These are phyloP conservation scores for Myiozetetes cayanensis DNA, from an alignment of 2,113 vertebrate species.

Conservation along the genomic window DNA sequence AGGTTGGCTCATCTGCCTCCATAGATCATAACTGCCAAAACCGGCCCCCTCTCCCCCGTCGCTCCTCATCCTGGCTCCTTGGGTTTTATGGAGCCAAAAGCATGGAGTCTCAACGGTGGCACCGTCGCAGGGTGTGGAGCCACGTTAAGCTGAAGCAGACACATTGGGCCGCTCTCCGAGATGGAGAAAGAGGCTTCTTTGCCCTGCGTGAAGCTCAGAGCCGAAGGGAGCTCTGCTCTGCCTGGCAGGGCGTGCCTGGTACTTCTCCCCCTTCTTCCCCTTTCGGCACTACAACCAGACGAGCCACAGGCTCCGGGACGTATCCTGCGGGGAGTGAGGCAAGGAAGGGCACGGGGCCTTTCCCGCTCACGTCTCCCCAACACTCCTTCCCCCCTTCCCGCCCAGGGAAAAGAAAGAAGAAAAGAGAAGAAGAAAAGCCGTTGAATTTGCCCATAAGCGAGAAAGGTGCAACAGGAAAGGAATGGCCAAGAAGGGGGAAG, in stretches of 20 bases:
- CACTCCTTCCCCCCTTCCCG: neutral
- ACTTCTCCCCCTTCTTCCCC: neutral
- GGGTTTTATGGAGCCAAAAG: neutral
- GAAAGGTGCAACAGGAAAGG: constrained; percentile 70
- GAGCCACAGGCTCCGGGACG: neutral
- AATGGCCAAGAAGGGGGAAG: constrained; percentile 67
- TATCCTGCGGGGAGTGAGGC: neutral
- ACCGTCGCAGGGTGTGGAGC: neutral
- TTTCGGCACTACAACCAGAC: neutral
- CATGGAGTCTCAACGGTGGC: neutral
- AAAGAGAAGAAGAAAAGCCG: neutral
- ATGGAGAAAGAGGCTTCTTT: neutral
- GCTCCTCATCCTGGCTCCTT: neutral
- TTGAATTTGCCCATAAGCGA: constrained; percentile 31
- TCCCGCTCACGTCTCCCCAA: neutral
- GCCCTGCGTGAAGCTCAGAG: neutral
- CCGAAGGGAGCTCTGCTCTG: neutral
- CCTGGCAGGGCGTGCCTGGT: neutral
- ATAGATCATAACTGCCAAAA: constrained; percentile 74
- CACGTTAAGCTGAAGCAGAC: neutral
- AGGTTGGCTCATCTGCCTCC: constrained; percentile 69
- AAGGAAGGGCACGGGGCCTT: neutral
- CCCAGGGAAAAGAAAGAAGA: neutral
- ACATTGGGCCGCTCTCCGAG: neutral
- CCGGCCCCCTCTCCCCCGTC: neutral